Conservation (phyloP, 2,113 vertebrate species). For the Callithrix jacchus region DNA sequence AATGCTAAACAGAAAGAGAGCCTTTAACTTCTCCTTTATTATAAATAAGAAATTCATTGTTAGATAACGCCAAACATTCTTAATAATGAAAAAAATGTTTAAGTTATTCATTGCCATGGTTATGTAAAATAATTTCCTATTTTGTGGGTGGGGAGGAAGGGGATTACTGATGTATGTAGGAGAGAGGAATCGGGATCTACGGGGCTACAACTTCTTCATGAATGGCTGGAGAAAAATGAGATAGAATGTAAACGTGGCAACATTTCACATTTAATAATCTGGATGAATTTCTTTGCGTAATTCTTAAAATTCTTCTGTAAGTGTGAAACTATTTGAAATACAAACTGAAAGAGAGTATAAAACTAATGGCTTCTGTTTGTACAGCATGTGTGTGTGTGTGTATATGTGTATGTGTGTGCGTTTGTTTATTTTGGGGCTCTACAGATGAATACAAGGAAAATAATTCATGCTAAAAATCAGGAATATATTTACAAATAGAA, state of each 20-base stretch:
- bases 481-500: background rate
- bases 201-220: background rate
- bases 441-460: background rate
- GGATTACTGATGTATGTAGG: background rate
- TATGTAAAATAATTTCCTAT: background rate
- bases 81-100: background rate
- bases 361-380: background rate
- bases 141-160: background rate
- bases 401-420: background rate
- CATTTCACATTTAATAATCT: background rate
- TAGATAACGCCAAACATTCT: background rate
- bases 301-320: background rate
- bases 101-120: background rate
- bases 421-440: background rate
- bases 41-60: background rate
- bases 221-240: background rate
- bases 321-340: constrained; percentile 28
- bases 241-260: background rate
- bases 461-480: background rate
- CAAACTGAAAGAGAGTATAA: background rate
- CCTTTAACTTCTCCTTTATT: background rate
- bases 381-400: background rate
- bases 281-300: background rate
- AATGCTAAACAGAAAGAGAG: background rate
- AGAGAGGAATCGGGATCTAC: background rate